These are phyloP conservation scores for Arenaria interpres DNA, from an alignment of 2,113 vertebrate species.

Conservation along the genomic window DNA sequence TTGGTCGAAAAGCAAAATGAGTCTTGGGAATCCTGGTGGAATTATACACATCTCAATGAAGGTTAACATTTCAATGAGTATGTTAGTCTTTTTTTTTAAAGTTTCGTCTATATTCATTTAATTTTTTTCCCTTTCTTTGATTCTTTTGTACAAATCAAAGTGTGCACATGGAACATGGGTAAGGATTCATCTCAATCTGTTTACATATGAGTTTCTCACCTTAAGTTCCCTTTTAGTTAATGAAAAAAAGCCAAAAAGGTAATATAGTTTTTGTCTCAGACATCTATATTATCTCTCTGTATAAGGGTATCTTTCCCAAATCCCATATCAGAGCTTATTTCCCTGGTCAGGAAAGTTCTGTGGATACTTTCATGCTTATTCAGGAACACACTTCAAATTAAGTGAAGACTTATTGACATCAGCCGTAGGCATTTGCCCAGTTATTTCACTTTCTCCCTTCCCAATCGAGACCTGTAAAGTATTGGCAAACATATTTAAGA, in stretches of 20 bases:
- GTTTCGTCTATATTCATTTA: background rate
- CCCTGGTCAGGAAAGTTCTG: background rate
- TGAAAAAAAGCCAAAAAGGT: background rate
- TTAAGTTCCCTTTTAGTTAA: background rate
- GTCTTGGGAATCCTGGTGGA: background rate
- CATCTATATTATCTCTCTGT: background rate
- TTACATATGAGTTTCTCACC: background rate
- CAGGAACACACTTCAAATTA: background rate
- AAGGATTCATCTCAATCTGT: background rate
- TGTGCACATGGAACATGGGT: background rate
- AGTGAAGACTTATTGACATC: background rate
- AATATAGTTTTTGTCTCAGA: background rate
- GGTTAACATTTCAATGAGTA: background rate
- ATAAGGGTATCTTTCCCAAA: background rate
- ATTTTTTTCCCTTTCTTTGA: background rate
- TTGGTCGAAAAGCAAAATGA: background rate
- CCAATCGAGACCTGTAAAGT: background rate
- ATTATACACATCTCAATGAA: background rate
- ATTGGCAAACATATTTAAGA: background rate
- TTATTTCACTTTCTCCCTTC: background rate
- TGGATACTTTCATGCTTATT: background rate
- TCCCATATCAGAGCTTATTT: background rate
- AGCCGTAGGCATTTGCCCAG: background rate
- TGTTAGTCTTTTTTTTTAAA: background rate
- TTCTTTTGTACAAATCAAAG: background rate